Percentiles rank a stretch among this genome's conserved stretches.
Evolutionary conservation across 2,888 invertebrate species (phyloP).

Genomic region (Drosophila nr. medialis): DNA sequence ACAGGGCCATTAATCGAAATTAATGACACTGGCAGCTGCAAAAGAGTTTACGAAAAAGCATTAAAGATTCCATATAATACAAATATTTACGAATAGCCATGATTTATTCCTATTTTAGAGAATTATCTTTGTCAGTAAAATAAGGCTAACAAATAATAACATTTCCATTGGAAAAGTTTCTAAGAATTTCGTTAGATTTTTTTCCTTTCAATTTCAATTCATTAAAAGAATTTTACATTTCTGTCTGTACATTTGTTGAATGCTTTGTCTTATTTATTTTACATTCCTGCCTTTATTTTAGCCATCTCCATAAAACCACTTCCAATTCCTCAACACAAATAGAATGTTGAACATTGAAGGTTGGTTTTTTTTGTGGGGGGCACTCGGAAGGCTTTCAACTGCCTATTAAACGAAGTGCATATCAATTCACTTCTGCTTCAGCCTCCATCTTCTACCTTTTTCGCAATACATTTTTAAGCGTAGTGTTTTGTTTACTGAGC

Average conservation of each 20-base stretch:
- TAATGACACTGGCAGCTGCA: conserved; percentile 26
- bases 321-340: neutral
- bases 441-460: neutral
- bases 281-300: neutral
- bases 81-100: neutral
- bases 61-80: neutral
- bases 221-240: neutral
- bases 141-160: neutral
- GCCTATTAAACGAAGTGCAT: conserved; percentile 7
- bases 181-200: neutral
- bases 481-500: conserved; percentile 11
- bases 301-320: neutral
- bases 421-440: conserved; percentile 1
- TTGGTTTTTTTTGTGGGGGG: neutral
- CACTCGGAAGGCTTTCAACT: neutral
- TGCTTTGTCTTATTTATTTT: neutral
- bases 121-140: no score
- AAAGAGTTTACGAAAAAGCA: conserved; percentile 2
- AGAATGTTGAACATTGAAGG: neutral
- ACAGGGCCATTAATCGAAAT: conserved; percentile 20
- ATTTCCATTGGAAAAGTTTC: neutral
- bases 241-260: neutral
- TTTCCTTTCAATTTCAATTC: neutral
- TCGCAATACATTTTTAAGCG: neutral
- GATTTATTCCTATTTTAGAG: neutral